These are phyloP conservation scores for Pimpla rufipes DNA, from an alignment of 2,888 invertebrate species.

Conservation along the genomic window DNA sequence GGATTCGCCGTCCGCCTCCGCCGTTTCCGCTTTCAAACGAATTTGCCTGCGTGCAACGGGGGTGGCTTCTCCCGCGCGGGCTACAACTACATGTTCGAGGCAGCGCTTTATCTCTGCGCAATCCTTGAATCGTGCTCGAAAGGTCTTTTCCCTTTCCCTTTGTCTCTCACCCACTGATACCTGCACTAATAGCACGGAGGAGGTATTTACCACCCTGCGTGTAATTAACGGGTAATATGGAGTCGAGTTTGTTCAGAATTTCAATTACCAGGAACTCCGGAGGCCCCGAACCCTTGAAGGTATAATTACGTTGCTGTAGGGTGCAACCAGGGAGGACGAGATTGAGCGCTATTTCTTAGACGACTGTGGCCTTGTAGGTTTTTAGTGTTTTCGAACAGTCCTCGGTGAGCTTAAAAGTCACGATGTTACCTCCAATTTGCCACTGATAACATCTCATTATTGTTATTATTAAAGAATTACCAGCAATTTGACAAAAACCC, in stretches of 20 bases:
- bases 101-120: constrained; percentile 52
- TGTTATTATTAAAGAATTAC: neutral
- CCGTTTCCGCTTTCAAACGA: constrained; percentile 56
- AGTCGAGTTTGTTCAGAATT: constrained; percentile 57
- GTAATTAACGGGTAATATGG: constrained; percentile 60
- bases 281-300: constrained; percentile 35
- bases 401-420: neutral
- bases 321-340: neutral
- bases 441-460: neutral
- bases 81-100: constrained; percentile 22
- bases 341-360: neutral
- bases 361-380: neutral
- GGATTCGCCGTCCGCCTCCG: constrained; percentile 18
- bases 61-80: constrained; percentile 5
- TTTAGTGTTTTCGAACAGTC: neutral
- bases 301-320: constrained; percentile 37
- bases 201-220: constrained; percentile 21
- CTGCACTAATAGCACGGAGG: neutral
- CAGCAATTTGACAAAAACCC: neutral
- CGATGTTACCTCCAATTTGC: neutral
- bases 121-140: constrained; percentile 43
- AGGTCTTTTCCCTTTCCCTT: constrained; percentile 33
- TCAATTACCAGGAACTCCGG: constrained; percentile 51
- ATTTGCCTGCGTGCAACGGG: constrained; percentile 43
- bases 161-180: constrained; percentile 39